Evolutionary conservation across 2,113 vertebrate genomes (phyloP).

Genomic region (Anser brachyrhynchus): DNA sequence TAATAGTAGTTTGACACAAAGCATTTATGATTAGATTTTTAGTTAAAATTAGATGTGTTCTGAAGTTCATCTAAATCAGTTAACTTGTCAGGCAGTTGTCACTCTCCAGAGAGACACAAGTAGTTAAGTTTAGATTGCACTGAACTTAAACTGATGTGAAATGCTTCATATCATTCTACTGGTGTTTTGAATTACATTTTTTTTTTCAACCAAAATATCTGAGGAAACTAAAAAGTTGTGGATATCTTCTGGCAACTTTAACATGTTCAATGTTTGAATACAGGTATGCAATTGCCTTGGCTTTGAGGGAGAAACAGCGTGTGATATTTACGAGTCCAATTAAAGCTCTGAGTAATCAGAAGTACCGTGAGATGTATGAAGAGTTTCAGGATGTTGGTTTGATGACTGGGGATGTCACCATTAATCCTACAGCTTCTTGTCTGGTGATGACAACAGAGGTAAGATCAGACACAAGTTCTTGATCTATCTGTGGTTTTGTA

Average conservation of each 20-base stretch:
- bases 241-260: not conserved
- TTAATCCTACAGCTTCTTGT: conserved; percentile 97
- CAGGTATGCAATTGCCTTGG: conserved; percentile 96
- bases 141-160: not conserved
- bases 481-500: not conserved
- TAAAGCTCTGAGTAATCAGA: conserved; percentile 98
- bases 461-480: not conserved
- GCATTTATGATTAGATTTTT: not conserved
- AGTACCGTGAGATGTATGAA: conserved; percentile 99
- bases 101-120: not conserved
- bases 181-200: not conserved
- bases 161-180: not conserved
- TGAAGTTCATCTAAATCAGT: not conserved
- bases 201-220: not conserved
- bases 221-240: not conserved
- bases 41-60: not conserved
- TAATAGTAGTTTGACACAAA: not conserved
- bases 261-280: not conserved
- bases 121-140: not conserved
- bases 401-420: conserved; percentile 98
- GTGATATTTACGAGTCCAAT: conserved; percentile 99
- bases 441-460: conserved; percentile 99
- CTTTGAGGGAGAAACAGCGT: conserved; percentile 94
- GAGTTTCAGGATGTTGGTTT: conserved; percentile 98
- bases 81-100: not conserved